phyloP scores from a whole-genome alignment of 2,113 vertebrate species.

The Corythoichthys intestinalis region DNA sequence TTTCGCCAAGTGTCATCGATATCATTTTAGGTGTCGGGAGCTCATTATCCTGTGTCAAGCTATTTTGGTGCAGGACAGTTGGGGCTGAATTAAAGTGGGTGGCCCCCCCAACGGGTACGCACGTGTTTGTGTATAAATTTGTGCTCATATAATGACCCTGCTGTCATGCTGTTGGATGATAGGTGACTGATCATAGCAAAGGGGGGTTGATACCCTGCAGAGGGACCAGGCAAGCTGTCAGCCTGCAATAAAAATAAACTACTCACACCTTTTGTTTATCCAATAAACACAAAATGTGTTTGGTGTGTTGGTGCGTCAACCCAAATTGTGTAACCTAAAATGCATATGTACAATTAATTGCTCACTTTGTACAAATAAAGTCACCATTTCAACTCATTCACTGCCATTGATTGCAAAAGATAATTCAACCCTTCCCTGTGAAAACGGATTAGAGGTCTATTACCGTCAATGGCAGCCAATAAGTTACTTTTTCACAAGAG shows the following conservation, averaged over 20 bases:
- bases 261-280: conserved; percentile 36
- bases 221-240: conserved; percentile 66
- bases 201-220: conserved; percentile 43
- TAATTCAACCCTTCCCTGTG: no score
- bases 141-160: conserved; percentile 51
- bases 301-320: conserved; percentile 15
- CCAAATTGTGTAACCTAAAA: conserved; percentile 1
- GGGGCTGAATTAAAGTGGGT: conserved; percentile 39
- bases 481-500: no score
- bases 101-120: conserved; percentile 20
- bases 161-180: conserved; percentile 52
- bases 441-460: no score
- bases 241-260: conserved; percentile 67
- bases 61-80: conserved; percentile 62
- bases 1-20: conserved; percentile 63
- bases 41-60: conserved; percentile 71
- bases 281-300: conserved; percentile 13
- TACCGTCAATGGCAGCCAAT: no score
- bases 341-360: background rate
- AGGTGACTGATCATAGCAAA: conserved; percentile 55
- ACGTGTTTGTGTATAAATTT: conserved; percentile 28
- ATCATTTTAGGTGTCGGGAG: conserved; percentile 65
- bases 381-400: background rate
- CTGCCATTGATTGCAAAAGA: no score
- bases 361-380: background rate